Evolutionary conservation across 2,797 vertebrate species (phyloP).

Genomic region (Thamnophis elegans): DNA sequence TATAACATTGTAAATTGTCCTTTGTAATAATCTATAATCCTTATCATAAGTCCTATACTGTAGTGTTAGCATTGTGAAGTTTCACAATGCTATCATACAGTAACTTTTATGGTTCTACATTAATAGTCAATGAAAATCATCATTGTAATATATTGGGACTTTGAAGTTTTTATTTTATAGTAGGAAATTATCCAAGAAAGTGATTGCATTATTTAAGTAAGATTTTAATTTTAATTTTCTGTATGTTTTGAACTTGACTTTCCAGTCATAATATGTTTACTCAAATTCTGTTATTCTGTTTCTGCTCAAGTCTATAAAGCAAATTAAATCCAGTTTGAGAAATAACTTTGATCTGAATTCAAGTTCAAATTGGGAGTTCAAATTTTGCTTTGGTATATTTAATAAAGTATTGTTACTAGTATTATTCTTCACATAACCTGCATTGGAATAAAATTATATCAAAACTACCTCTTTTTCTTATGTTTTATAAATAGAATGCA

Average conservation of each 20-base stretch:
- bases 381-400: not conserved
- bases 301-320: not conserved
- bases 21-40: not conserved
- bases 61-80: not conserved
- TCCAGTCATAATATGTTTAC: not conserved
- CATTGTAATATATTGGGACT: not conserved
- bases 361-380: not conserved
- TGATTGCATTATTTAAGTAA: not conserved
- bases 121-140: not conserved
- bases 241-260: not conserved
- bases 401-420: not conserved
- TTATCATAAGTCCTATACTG: not conserved
- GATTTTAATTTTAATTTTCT: not conserved
- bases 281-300: not conserved
- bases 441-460: not conserved
- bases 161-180: not conserved
- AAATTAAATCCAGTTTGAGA: not conserved
- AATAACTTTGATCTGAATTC: not conserved
- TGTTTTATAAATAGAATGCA: not conserved
- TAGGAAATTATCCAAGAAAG: not conserved
- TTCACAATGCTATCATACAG: not conserved
- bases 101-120: not conserved
- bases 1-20: not conserved
- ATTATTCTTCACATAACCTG: not conserved
- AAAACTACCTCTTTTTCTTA: not conserved